Percentiles rank a stretch among this genome's conserved stretches.
phyloP scores from a whole-genome alignment of 2,113 vertebrate species.

The Psittacula cyanocephala region DNA sequence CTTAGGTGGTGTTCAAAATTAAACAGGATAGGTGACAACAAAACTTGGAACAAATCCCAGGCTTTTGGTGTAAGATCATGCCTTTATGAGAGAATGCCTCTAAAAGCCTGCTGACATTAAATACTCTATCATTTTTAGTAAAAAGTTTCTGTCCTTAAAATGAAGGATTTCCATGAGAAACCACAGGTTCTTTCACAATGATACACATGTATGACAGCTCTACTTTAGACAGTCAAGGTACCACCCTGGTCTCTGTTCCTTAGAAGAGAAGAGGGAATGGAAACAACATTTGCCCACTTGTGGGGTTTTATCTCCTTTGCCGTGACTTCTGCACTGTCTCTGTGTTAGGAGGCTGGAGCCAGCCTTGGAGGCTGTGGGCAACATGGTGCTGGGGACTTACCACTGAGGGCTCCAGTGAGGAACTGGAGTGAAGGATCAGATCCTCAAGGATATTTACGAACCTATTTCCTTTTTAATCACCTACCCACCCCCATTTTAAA shows the following conservation, averaged over 20 bases:
- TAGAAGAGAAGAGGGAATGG: neutral
- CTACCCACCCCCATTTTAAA: neutral
- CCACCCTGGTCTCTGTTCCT: neutral
- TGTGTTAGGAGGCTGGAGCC: rapidly evolving
- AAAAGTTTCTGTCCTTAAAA: neutral
- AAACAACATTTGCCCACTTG: neutral
- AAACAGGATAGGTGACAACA: neutral
- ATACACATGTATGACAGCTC: neutral
- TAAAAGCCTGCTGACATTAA: neutral
- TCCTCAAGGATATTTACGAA: neutral
- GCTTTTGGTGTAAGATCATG: neutral
- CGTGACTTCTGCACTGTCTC: rapidly evolving
- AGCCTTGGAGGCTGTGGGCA: neutral
- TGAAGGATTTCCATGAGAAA: neutral
- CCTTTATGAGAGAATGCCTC: neutral
- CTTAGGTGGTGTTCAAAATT: neutral
- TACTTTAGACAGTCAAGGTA: neutral
- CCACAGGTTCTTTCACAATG: neutral
- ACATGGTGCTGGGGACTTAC: neutral
- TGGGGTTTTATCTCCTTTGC: neutral
- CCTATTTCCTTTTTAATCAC: neutral
- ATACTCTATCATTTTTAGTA: neutral
- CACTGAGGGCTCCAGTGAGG: neutral
- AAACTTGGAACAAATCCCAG: neutral
- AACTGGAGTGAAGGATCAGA: neutral